Percentiles rank a stretch among this genome's conserved stretches.
These are phyloP conservation scores for Bombycilla garrulus DNA, from an alignment of 2,113 vertebrate genomes.

Conservation along the genomic window DNA sequence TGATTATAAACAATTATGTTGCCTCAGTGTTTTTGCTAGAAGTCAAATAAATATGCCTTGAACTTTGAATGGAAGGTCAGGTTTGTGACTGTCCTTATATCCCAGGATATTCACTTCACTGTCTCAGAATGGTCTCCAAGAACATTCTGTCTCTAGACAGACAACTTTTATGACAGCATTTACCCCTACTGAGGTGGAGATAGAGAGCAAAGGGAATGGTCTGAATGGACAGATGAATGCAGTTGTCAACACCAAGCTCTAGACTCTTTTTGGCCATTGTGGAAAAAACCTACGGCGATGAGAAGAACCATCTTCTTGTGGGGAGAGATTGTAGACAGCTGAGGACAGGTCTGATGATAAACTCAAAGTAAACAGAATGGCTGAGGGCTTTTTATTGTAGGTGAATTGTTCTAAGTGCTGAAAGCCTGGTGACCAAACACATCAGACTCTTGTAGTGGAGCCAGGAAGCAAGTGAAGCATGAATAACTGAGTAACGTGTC, in stretches of 20 bases:
- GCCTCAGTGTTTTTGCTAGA: neutral
- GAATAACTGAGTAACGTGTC: conserved; percentile 56
- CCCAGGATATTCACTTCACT: neutral
- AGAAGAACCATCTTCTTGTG: conserved; percentile 13
- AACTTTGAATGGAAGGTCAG: neutral
- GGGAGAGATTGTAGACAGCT: conserved; percentile 54
- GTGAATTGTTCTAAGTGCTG: conserved; percentile 60
- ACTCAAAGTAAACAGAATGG: conserved; percentile 51
- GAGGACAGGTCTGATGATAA: conserved; percentile 58
- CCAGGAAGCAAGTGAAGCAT: conserved; percentile 65
- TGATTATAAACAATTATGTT: neutral
- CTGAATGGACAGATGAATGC: neutral
- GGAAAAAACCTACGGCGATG: neutral
- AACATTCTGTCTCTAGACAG: conserved; percentile 29
- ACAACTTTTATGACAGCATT: neutral
- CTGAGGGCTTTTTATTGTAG: conserved; percentile 49
- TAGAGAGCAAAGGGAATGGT: neutral
- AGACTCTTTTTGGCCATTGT: neutral
- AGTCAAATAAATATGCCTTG: neutral
- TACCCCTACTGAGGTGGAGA: neutral
- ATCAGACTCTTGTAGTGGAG: conserved; percentile 47
- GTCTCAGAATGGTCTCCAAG: neutral
- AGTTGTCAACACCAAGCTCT: conserved; percentile 11
- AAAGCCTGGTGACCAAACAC: conserved; percentile 60
- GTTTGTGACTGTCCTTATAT: neutral